Evolutionary conservation across 2,113 vertebrate genomes (phyloP), one percentile per base, ranked within the genome.

Genomic region (Xenopus tropicalis): DNA sequence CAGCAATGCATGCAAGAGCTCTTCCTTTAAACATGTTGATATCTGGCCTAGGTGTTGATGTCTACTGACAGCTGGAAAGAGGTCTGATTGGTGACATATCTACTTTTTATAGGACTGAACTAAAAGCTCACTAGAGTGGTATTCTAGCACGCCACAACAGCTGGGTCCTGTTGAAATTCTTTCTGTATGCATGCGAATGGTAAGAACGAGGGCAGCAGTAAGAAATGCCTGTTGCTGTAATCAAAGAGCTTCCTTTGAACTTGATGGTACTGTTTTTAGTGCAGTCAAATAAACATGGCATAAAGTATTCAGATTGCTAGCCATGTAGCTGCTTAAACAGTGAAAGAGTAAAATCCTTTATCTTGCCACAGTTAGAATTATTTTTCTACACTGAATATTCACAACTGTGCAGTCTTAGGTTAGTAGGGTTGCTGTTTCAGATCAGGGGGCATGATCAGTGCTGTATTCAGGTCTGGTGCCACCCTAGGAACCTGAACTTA

Each of bases 121-220:
- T 59, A 11, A 66, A 66, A 48, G 23, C 52, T 58, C 66, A 58
- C 52, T 44, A 25, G 46, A 24, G 37, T 65, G 71, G 51, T 58
- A 56, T 56, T 72, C 44, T 24, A 65, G 25, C 56, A 72, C 62
- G 71, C 66, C 56, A 42, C 29, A 66, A 29, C 71, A 72, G 71
- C 71, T 74, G 62, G 71, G 24, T 14, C 25, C 29, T 66, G 48
- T 58, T 57, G 54, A 48, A 54, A 67, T 59, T 74, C 63, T 66
- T 56, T 11, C 20, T 58, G 29, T 21, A 58, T 14, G 23, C 3
- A 67, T 12, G 59, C 58, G 71, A 54, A 48, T 74, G 63, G 42
- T 13, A 59, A 59, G 54, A 74, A 74, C 66, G 63, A n/a, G 63
- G 25, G 37, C 63, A 51, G 54, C 59, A 52, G 63, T 74, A 46